Evolutionary conservation across 2,797 vertebrate species (phyloP), one percentile per base, ranked within the genome.

Genomic region (Danionella dracula): DNA sequence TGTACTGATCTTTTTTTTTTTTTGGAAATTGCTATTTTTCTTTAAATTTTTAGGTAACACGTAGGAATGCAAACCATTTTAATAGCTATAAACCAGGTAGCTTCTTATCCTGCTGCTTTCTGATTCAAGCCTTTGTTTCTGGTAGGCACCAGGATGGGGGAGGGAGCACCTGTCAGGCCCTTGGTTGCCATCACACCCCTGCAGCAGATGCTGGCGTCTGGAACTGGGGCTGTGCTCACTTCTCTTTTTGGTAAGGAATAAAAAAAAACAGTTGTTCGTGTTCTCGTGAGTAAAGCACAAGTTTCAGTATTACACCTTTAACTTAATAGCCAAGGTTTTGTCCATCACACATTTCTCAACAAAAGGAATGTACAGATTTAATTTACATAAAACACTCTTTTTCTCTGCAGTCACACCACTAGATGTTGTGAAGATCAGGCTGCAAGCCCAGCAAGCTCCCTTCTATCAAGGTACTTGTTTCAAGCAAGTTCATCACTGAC

Each of bases 181-280:
- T 78, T 74, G 29, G 79, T 79, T 72, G 87, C 84, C 69, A 96
- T 98, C 67, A 93, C 94, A n/a, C 93, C 92, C 0, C 70, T 95
- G 81, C 96, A 98, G 79, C 95, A 98, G 82, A 95, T 98, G 90
- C 76, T 97, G 90, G 93, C 95, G 8, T 97, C 96, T 0, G 92
- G 96, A 48, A 88, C 92, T 0, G 96, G 96, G 5, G 95, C 94
- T 35, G 88, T 95, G 61, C 87, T 98, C 83, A 95, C 94, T 44
- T 94, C 96, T 8, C 74, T 98, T 13, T 95, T 98, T 1, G 94
- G 94, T 98, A 85, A 94, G 93, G 34, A 46, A 23, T 16, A 59
- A 42, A 0, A 20, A 45, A 16, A 2, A 1, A 5, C 38, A 34
- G n/a, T n/a, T n/a, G n/a, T n/a, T n/a, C n/a, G n/a, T n/a, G n/a